Conservation (phyloP, 2,797 vertebrate species). For the Syngnathus acus region DNA sequence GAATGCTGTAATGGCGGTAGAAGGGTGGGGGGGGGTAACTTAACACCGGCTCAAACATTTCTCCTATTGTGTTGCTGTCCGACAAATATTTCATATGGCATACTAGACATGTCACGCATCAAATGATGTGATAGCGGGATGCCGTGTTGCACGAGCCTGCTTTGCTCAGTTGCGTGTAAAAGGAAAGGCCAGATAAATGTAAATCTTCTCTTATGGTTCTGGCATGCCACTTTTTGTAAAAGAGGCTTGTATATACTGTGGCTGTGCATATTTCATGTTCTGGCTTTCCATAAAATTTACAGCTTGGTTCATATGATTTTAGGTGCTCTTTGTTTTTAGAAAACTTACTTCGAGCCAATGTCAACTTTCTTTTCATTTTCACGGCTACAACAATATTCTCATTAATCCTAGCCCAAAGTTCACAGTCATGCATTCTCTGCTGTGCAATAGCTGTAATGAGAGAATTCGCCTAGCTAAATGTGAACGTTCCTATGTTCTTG, state of each 20-base stretch:
- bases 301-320: neutral
- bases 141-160: neutral
- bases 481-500: neutral
- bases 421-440: neutral
- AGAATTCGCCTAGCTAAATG: neutral
- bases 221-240: neutral
- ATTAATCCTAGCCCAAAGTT: neutral
- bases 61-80: neutral
- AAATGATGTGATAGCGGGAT: neutral
- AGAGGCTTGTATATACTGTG: neutral
- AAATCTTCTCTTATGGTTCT: neutral
- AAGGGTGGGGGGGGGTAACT: neutral
- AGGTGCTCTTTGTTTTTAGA: neutral
- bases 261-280: slow-evolving; percentile 6
- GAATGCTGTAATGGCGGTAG: neutral
- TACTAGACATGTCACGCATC: neutral
- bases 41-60: neutral
- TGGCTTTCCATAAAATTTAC: neutral
- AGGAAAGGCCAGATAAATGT: neutral
- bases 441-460: neutral
- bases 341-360: neutral
- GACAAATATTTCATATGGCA: neutral
- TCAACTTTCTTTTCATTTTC: neutral
- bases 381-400: neutral
- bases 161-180: neutral